These are phyloP conservation scores for Adrianichthys oophorus DNA, from an alignment of 2,797 vertebrate genomes.

Conservation along the genomic window DNA sequence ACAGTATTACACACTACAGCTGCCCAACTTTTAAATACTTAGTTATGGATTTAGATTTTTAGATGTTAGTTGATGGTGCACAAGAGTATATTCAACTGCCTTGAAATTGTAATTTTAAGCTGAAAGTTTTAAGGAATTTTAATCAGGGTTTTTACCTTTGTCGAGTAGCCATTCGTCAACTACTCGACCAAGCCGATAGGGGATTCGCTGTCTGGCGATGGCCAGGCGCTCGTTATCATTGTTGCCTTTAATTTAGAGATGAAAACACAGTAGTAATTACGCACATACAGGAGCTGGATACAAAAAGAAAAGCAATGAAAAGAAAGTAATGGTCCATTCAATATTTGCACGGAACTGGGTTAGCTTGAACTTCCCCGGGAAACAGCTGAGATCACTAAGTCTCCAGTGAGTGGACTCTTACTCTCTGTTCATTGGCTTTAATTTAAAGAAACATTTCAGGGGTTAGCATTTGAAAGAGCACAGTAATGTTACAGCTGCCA, in stretches of 20 bases:
- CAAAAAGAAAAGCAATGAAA: slow-evolving; percentile 82
- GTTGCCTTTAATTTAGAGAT: slow-evolving; percentile 98
- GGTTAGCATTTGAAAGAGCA: slow-evolving; percentile 99
- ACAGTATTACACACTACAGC: slow-evolving; percentile 98
- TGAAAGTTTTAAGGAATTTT: slow-evolving; percentile 95
- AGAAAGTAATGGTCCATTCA: slow-evolving; percentile 81
- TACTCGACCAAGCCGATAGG: slow-evolving; percentile 99
- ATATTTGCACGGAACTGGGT: slow-evolving; percentile 61
- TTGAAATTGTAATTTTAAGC: slow-evolving; percentile 92
- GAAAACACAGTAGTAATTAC: slow-evolving; percentile 85
- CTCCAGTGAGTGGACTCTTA: slow-evolving; percentile 77
- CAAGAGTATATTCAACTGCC: slow-evolving; percentile 88
- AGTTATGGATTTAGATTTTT: slow-evolving; percentile 99
- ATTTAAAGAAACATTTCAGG: slow-evolving; percentile 99
- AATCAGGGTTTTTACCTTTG: slow-evolving; percentile 99
- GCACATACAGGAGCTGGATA: slow-evolving; percentile 82
- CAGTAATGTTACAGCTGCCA: slow-evolving; percentile 99
- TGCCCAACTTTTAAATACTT: slow-evolving; percentile 97
- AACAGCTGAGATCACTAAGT: slow-evolving; percentile 57
- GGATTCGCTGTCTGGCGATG: slow-evolving; percentile 99
- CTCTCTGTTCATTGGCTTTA: slow-evolving; percentile 81
- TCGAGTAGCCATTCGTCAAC: slow-evolving; percentile 99
- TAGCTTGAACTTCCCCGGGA: slow-evolving; percentile 45
- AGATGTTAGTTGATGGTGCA: slow-evolving; percentile 99
- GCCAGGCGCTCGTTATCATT: slow-evolving; percentile 99